A percentile compares a stretch with the other conserved stretches of the same genome.
phyloP scores from a whole-genome alignment of 2,888 invertebrate species.

The Cartodere bifasciata region DNA sequence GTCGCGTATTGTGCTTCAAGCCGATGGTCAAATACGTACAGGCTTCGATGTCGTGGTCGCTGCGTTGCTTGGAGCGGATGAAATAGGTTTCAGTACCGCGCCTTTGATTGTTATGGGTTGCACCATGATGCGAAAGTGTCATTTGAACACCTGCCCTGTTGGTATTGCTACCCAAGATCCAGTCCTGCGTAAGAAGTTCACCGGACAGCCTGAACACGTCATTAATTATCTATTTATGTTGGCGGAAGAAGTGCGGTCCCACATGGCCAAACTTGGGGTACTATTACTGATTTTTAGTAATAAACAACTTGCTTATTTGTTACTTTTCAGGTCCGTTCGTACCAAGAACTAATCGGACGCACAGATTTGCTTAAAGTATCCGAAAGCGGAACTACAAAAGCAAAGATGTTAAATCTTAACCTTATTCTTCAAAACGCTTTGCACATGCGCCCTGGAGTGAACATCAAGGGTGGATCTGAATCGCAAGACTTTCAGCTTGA shows the following conservation, averaged over 20 bases:
- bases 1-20: slow-evolving; percentile 88
- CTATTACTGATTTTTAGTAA: not conserved
- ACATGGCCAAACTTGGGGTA: slow-evolving; percentile 88
- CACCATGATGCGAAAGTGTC: slow-evolving; percentile 99
- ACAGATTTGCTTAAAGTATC: slow-evolving; percentile 76
- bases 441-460: slow-evolving; percentile 78
- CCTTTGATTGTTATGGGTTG: slow-evolving; percentile 96
- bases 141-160: slow-evolving; percentile 97
- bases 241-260: slow-evolving; percentile 88
- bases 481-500: slow-evolving; percentile 79
- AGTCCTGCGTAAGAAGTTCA: slow-evolving; percentile 85
- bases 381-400: slow-evolving; percentile 61
- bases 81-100: slow-evolving; percentile 97
- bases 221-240: slow-evolving; percentile 95
- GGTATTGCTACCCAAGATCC: slow-evolving; percentile 99
- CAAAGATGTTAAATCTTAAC: slow-evolving; percentile 71
- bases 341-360: slow-evolving; percentile 72
- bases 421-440: slow-evolving; percentile 80
- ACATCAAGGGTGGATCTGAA: slow-evolving; percentile 81
- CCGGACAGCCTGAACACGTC: slow-evolving; percentile 94
- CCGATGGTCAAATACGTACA: slow-evolving; percentile 89
- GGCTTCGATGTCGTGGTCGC: slow-evolving; percentile 94
- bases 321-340: slow-evolving; percentile 26
- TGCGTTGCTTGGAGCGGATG: slow-evolving; percentile 92
- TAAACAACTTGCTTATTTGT: slow-evolving; percentile 1